These are phyloP conservation scores for Penaeus monodon DNA, from an alignment of 2,888 invertebrate species.

Conservation along the genomic window DNA sequence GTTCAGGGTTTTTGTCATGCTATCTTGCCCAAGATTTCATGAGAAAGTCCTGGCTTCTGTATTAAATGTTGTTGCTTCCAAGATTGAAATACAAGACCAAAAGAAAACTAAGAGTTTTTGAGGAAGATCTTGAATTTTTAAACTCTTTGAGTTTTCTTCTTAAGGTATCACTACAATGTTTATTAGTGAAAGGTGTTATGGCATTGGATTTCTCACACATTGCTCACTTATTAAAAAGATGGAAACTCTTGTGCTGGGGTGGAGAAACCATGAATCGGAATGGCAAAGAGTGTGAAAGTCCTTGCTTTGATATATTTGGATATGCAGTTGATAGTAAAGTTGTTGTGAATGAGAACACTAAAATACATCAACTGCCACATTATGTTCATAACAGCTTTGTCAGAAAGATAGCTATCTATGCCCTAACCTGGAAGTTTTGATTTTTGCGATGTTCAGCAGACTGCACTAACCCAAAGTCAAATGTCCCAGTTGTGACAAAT, in stretches of 20 bases:
- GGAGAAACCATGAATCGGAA: constrained; percentile 25
- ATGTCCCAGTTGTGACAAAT: constrained; percentile 45
- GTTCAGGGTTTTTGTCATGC: constrained; percentile 20
- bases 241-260: constrained; percentile 43
- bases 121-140: constrained; percentile 49
- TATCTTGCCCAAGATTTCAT: constrained; percentile 47
- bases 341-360: constrained; percentile 42
- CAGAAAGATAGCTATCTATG: constrained; percentile 50
- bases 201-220: constrained; percentile 41
- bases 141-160: constrained; percentile 38
- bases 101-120: constrained; percentile 40
- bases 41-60: constrained; percentile 42
- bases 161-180: constrained; percentile 29
- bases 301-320: constrained; percentile 53
- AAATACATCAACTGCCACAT: constrained; percentile 45
- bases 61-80: constrained; percentile 36
- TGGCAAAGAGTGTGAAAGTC: constrained; percentile 25
- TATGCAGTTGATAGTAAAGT: constrained; percentile 33
- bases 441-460: constrained; percentile 54
- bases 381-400: constrained; percentile 58
- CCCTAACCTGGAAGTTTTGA: constrained; percentile 44
- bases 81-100: constrained; percentile 43
- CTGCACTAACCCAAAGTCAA: constrained; percentile 42
- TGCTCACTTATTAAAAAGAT: constrained; percentile 43
- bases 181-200: constrained; percentile 36